Evolutionary conservation across 2,797 vertebrate genomes (phyloP).

Genomic region (Odontamblyopus rebecca): DNA sequence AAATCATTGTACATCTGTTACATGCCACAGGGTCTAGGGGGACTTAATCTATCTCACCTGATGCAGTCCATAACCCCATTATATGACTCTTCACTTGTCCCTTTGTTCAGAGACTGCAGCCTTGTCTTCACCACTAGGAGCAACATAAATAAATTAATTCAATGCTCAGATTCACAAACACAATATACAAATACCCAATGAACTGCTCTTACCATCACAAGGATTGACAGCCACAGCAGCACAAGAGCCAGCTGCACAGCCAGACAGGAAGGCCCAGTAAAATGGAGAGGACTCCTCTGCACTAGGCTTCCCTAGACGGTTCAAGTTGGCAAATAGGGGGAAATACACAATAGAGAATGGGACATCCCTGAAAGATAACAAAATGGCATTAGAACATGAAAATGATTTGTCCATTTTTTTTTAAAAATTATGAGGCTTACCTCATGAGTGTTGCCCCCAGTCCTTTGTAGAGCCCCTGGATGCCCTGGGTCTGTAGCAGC

Average conservation of each 20-base stretch:
- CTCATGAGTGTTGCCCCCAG: slow-evolving; percentile 84
- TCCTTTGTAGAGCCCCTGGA: slow-evolving; percentile 83
- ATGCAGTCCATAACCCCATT: slow-evolving; percentile 80
- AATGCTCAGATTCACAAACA: neutral
- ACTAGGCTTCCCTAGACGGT: slow-evolving; percentile 74
- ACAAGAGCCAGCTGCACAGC: slow-evolving; percentile 79
- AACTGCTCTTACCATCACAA: slow-evolving; percentile 76
- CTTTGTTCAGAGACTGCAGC: slow-evolving; percentile 83
- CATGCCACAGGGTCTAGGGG: too few relatives aligned
- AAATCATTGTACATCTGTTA: neutral
- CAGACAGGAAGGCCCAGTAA: slow-evolving; percentile 83
- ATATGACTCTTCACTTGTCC: slow-evolving; percentile 80
- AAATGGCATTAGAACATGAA: neutral
- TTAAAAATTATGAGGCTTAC: slow-evolving; percentile 47
- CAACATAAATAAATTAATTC: neutral
- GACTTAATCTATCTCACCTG: slow-evolving; percentile 48
- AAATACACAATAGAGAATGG: slow-evolving; percentile 86
- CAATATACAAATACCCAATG: neutral
- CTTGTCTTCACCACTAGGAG: slow-evolving; percentile 83
- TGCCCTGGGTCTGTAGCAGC: slow-evolving; percentile 76
- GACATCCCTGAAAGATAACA: slow-evolving; percentile 76
- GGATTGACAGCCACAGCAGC: slow-evolving; percentile 85
- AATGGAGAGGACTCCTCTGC: slow-evolving; percentile 70
- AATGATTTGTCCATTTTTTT: neutral
- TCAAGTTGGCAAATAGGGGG: slow-evolving; percentile 83